Conservation (phyloP, 2,888 invertebrate species). For the Ochropleura leucogaster region DNA sequence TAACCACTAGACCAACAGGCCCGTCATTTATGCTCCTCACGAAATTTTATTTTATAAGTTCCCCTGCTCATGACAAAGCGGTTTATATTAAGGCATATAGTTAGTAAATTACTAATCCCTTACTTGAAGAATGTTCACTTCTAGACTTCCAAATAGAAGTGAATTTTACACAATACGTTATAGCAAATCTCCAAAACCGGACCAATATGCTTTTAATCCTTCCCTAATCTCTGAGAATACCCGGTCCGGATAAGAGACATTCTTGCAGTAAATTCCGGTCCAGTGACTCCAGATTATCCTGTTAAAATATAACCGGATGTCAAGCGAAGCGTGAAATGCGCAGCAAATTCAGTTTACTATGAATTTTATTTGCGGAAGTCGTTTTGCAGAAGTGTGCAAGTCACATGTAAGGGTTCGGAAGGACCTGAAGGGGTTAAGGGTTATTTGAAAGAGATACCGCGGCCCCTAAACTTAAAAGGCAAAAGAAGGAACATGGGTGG, state of each 20-base stretch:
- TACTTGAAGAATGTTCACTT: background rate
- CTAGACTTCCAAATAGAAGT: background rate
- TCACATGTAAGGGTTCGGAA: background rate
- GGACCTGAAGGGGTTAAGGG: background rate
- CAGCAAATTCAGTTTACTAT: slow-evolving; percentile 57
- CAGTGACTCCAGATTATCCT: slow-evolving; percentile 59
- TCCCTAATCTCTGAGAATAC: slow-evolving; percentile 26
- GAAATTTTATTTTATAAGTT: no score
- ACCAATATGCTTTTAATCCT: slow-evolving; percentile 55
- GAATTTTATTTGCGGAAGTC: slow-evolving; percentile 59
- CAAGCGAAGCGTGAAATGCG: slow-evolving; percentile 59
- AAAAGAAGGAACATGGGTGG: no score
- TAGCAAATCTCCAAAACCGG: slow-evolving; percentile 1
- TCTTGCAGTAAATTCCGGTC: slow-evolving; percentile 56
- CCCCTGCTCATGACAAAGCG: no score
- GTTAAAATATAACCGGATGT: slow-evolving; percentile 65
- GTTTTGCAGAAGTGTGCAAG: slow-evolving; percentile 21
- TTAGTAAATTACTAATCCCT: no score
- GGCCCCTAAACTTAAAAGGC: no score
- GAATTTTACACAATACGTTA: background rate
- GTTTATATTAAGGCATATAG: no score
- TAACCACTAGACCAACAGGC: no score
- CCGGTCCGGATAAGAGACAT: slow-evolving; percentile 55
- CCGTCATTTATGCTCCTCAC: no score
- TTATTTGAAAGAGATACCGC: no score